These are phyloP conservation scores for Drosophila parthenogenetica DNA, from an alignment of 2,888 invertebrate genomes.

Conservation along the genomic window DNA sequence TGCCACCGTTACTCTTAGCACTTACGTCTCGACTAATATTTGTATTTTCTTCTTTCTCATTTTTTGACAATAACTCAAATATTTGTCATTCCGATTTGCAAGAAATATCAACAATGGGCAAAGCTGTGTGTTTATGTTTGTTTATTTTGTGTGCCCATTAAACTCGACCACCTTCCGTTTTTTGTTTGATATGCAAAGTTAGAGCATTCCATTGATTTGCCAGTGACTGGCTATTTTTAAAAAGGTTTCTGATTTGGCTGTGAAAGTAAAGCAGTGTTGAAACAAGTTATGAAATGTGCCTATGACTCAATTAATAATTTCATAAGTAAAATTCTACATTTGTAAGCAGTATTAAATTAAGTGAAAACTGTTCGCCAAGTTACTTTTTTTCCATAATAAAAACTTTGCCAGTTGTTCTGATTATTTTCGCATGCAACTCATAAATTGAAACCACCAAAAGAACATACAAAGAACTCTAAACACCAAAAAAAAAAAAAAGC, in stretches of 20 bases:
- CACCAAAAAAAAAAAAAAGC: conserved; percentile 15
- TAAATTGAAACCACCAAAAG: conserved; percentile 42
- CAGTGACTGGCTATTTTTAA: conserved; percentile 1
- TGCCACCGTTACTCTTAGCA: conserved; percentile 61
- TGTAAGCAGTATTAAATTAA: not conserved
- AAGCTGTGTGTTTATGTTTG: conserved; percentile 7
- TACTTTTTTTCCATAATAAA: conserved; percentile 16
- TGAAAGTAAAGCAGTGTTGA: conserved; percentile 16
- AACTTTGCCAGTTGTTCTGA: conserved; percentile 42
- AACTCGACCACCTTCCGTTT: conserved; percentile 18
- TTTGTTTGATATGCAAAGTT: conserved; percentile 35
- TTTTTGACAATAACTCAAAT: conserved; percentile 40
- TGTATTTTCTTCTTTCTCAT: conserved; percentile 8
- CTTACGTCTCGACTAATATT: conserved; percentile 43
- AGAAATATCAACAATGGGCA: conserved; percentile 21
- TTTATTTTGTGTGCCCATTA: conserved; percentile 34
- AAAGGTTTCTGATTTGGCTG: not conserved
- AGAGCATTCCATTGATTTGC: conserved; percentile 6
- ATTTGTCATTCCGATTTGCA: conserved; percentile 60
- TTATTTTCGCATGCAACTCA: conserved; percentile 70
- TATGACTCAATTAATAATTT: conserved; percentile 1
- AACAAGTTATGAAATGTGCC: not conserved
- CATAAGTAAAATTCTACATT: not conserved
- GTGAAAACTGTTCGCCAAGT: not conserved
- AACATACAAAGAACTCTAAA: conserved; percentile 50